A percentile compares a stretch with the other conserved stretches of the same genome.
phyloP scores from a whole-genome alignment of 2,113 vertebrate genomes.

The Lamprotornis superbus region DNA sequence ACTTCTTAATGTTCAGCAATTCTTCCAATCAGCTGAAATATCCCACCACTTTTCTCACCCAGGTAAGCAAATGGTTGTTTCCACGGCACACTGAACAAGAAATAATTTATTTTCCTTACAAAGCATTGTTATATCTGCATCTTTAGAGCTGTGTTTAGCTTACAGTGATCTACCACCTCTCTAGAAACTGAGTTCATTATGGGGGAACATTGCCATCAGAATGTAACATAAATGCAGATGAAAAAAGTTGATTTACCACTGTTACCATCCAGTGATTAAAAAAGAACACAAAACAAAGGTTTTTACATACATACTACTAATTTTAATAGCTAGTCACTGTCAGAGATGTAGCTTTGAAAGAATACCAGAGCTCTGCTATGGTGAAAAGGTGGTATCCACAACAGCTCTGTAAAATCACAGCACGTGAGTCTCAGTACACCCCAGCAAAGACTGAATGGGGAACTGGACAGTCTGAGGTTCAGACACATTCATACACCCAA shows the following conservation, averaged over 20 bases:
- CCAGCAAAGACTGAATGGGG: neutral
- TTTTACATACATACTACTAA: neutral
- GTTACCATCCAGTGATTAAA: neutral
- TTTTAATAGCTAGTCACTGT: neutral
- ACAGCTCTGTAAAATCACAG: neutral
- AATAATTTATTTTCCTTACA: neutral
- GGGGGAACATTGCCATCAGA: neutral
- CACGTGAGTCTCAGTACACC: neutral
- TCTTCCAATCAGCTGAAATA: neutral
- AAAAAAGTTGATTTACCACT: neutral
- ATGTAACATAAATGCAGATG: neutral
- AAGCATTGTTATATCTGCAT: neutral
- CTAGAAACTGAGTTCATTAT: neutral
- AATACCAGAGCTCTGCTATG: neutral
- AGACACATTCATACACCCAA: neutral
- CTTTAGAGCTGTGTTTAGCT: neutral
- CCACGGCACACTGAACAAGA: neutral
- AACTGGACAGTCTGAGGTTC: neutral
- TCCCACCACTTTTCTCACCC: neutral
- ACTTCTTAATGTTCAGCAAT: neutral
- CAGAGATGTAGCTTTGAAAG: neutral
- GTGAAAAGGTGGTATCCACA: neutral
- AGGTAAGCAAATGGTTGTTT: neutral
- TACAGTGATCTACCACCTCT: neutral
- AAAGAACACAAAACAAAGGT: neutral